A percentile compares a stretch with the other conserved stretches of the same genome.
Evolutionary conservation across 2,888 invertebrate genomes (phyloP).

Genomic region (Heliconius ismenius): DNA sequence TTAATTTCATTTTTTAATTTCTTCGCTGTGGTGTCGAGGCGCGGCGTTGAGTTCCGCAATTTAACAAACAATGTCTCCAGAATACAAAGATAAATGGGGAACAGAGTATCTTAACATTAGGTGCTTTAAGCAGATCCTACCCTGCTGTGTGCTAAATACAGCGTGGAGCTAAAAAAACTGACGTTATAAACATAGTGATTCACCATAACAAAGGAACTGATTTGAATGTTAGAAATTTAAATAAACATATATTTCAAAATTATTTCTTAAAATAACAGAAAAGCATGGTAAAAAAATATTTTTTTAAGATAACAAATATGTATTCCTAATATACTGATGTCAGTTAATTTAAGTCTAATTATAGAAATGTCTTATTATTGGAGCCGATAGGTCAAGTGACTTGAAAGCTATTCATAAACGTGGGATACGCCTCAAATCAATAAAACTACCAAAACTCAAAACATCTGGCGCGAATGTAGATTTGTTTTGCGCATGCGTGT

Average conservation of each 20-base stretch:
- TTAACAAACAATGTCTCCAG: not conserved
- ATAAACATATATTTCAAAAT: too few species aligned
- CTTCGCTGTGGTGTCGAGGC: not conserved
- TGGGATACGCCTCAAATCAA: slow-evolving; percentile 61
- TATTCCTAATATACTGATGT: not conserved
- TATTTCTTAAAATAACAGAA: too few species aligned
- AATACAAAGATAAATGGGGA: not conserved
- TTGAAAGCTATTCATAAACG: slow-evolving; percentile 35
- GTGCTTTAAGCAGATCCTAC: not conserved
- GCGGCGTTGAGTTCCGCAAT: not conserved
- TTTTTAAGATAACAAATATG: not conserved
- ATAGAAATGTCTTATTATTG: slow-evolving; percentile 4
- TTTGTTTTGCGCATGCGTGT: slow-evolving; percentile 62
- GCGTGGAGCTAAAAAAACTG: not conserved
- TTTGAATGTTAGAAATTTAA: too few species aligned
- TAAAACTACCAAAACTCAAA: slow-evolving; percentile 71
- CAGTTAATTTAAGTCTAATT: not conserved
- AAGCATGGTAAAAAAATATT: too few species aligned
- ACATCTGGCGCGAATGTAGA: slow-evolving; percentile 71
- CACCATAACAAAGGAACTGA: too few species aligned
- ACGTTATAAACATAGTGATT: too few species aligned
- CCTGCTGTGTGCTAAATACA: not conserved
- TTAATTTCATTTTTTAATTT: not conserved
- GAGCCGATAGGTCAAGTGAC: slow-evolving; percentile 36
- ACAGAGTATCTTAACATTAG: not conserved